These are phyloP conservation scores for Drosophila niveifrons DNA, from an alignment of 2,888 invertebrate genomes.

Conservation along the genomic window DNA sequence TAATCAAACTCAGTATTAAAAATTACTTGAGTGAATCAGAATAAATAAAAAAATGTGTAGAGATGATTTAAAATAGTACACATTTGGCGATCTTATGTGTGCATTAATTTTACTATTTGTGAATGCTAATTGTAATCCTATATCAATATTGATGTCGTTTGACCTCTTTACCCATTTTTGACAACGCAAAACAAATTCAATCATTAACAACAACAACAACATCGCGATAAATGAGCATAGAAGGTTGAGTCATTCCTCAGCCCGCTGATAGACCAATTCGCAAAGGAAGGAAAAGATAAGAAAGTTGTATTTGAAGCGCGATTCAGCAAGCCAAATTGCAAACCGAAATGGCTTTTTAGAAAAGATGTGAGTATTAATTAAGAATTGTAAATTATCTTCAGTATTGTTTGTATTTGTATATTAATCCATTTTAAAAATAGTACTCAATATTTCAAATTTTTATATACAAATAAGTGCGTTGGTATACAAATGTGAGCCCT, in stretches of 20 bases:
- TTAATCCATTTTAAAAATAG: not conserved
- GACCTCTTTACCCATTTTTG: conserved; percentile 85
- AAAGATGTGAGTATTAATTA: conserved; percentile 92
- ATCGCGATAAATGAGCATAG: conserved; percentile 86
- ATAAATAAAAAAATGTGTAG: not conserved
- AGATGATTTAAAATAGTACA: not conserved
- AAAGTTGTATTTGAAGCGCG: conserved; percentile 96
- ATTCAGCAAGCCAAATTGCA: conserved; percentile 98
- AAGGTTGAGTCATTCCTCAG: conserved; percentile 97
- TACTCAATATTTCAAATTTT: too few species aligned
- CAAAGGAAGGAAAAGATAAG: conserved; percentile 98
- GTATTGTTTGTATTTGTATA: not conserved
- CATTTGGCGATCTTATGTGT: conserved; percentile 22
- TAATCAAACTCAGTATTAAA: conserved; percentile 7
- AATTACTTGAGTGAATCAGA: conserved; percentile 4
- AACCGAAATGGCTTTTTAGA: conserved; percentile 96
- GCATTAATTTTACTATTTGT: conserved; percentile 13
- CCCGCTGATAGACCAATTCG: conserved; percentile 96
- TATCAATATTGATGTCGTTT: conserved; percentile 66
- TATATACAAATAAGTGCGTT: too few species aligned
- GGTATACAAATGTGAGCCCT: too few species aligned
- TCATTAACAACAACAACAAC: conserved; percentile 24
- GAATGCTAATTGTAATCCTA: conserved; percentile 53
- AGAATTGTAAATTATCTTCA: not conserved
- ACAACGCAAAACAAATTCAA: conserved; percentile 76